Percentiles rank a stretch among this genome's conserved stretches.
Conservation (phyloP, 2,113 vertebrate species). For the Salvator merianae region DNA sequence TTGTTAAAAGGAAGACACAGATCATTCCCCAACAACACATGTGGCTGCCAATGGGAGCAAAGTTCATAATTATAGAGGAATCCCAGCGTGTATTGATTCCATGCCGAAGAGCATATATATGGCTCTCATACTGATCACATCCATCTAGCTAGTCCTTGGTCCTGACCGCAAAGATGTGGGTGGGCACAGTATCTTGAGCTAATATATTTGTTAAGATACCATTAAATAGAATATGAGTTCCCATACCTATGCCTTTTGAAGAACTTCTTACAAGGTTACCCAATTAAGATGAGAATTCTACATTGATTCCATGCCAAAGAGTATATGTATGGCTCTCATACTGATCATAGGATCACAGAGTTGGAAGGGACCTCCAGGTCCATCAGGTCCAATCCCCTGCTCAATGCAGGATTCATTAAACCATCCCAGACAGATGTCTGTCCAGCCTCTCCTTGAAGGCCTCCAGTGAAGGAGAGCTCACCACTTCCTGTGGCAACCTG, state of each 20-base stretch:
- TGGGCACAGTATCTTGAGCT: neutral
- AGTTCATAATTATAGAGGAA: conserved; percentile 22
- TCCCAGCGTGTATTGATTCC: conserved; percentile 20
- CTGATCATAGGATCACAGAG: no score
- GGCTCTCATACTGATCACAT: neutral
- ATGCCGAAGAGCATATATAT: neutral
- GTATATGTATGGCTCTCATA: neutral
- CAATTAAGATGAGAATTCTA: neutral
- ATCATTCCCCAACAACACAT: neutral
- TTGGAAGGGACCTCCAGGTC: no score
- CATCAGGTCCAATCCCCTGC: no score
- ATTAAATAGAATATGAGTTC: neutral
- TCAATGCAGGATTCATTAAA: no score
- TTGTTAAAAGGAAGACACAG: conserved; percentile 5
- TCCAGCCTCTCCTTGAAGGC: no score
- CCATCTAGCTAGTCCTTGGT: neutral
- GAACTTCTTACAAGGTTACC: neutral
- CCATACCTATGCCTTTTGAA: neutral
- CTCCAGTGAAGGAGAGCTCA: no score
- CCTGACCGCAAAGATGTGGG: neutral
- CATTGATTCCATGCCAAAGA: conserved; percentile 21
- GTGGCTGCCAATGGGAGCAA: conserved; percentile 4
- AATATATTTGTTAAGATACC: neutral
- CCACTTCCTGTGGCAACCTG: no score
- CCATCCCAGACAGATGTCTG: no score